Conservation (phyloP, 1,140 invertebrate genomes). For the Lethrus apterus region DNA sequence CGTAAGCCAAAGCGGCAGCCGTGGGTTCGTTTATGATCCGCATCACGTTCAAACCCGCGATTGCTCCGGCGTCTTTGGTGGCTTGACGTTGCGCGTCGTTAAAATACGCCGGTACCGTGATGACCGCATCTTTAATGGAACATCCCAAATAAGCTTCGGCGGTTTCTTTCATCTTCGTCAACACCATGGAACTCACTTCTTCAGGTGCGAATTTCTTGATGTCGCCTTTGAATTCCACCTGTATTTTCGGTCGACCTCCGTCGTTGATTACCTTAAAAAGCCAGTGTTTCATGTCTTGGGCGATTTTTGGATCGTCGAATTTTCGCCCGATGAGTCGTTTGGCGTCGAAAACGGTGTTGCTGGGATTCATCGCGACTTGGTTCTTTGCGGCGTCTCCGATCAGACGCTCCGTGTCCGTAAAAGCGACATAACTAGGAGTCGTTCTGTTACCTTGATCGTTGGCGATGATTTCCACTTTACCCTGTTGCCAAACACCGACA, state of each 20-base stretch:
- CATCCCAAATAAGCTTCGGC: slow-evolving; percentile 47
- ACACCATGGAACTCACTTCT: slow-evolving; percentile 65
- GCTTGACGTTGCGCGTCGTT: slow-evolving; percentile 64
- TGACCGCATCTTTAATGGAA: slow-evolving; percentile 45
- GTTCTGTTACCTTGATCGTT: slow-evolving; percentile 92
- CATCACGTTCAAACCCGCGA: slow-evolving; percentile 55
- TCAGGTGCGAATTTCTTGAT: slow-evolving; percentile 66
- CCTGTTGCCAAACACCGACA: slow-evolving; percentile 75
- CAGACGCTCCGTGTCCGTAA: slow-evolving; percentile 72
- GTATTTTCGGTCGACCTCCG: slow-evolving; percentile 53
- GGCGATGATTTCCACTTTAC: slow-evolving; percentile 88
- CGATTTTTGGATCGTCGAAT: slow-evolving; percentile 61
- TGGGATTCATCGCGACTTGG: slow-evolving; percentile 59
- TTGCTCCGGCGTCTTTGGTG: slow-evolving; percentile 60
- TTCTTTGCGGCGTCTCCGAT: slow-evolving; percentile 55
- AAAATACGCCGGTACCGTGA: slow-evolving; percentile 59
- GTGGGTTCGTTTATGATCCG: slow-evolving; percentile 75
- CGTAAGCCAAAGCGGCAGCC: slow-evolving; percentile 72
- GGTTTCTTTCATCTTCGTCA: slow-evolving; percentile 55
- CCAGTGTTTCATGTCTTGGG: slow-evolving; percentile 60
- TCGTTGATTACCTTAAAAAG: slow-evolving; percentile 59
- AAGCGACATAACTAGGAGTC: slow-evolving; percentile 84
- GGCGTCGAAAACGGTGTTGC: slow-evolving; percentile 64
- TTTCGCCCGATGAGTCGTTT: slow-evolving; percentile 58
- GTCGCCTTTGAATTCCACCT: slow-evolving; percentile 66